Conservation (phyloP, 2,888 invertebrate genomes). For the Sipha maydis region DNA sequence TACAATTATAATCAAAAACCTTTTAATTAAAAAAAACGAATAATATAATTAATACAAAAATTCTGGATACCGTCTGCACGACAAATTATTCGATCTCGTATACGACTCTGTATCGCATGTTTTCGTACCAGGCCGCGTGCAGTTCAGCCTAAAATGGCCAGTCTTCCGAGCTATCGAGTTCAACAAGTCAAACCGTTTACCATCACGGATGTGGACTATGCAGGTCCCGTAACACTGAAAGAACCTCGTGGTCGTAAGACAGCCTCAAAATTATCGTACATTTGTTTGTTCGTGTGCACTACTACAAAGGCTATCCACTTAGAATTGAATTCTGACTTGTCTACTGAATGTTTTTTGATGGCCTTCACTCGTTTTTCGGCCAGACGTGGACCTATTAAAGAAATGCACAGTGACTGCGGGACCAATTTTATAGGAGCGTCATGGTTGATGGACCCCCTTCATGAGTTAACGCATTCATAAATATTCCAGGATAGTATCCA, state of each 20-base stretch:
- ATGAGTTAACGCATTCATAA: no score
- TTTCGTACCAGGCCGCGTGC: background rate
- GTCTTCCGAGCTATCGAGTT: background rate
- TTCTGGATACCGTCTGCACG: background rate
- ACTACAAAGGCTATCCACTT: background rate
- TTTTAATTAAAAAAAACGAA: no score
- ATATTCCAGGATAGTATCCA: no score
- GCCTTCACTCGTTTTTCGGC: no score
- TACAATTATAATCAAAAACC: no score
- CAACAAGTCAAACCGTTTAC: background rate
- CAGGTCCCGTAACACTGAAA: background rate
- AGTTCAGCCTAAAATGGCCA: background rate
- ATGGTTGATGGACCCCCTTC: no score
- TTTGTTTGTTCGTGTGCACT: background rate
- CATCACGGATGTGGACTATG: background rate
- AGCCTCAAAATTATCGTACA: fast-evolving
- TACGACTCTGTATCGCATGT: background rate
- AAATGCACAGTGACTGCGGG: no score
- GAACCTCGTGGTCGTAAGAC: background rate
- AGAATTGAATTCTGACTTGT: no score
- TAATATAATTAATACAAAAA: no score
- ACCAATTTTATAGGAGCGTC: no score
- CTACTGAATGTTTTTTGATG: no score
- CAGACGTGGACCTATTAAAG: no score
- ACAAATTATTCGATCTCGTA: background rate